phyloP scores from a whole-genome alignment of 2,797 vertebrate species.

The Distichodus sexfasciatus region DNA sequence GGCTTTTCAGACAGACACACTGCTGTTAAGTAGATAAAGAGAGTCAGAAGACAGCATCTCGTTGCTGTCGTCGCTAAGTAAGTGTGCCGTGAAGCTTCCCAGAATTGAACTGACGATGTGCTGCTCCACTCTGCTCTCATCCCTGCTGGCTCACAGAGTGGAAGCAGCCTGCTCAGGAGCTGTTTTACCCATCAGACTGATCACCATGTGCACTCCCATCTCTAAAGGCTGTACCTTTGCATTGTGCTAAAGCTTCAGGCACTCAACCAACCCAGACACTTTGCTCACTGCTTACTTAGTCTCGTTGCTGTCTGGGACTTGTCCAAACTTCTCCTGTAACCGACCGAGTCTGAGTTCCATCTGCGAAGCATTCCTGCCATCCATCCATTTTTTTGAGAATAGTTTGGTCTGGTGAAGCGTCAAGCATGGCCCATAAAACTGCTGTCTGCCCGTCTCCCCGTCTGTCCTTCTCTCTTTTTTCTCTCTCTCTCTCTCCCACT shows the following conservation, averaged over 20 bases:
- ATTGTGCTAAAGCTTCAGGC: neutral
- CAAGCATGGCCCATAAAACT: conserved; percentile 48
- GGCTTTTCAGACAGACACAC: conserved; percentile 14
- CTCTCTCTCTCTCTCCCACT: neutral
- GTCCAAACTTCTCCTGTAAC: neutral
- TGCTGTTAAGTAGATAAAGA: conserved; percentile 49
- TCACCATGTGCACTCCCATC: conserved; percentile 9
- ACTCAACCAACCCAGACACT: neutral
- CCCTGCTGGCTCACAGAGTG: conserved; percentile 23
- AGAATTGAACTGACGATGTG: conserved; percentile 56
- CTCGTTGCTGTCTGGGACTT: neutral
- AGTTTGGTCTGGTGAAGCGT: conserved; percentile 60
- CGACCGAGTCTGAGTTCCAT: conserved; percentile 26
- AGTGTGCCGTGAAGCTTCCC: conserved; percentile 59
- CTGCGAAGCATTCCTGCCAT: conserved; percentile 43
- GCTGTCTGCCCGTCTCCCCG: conserved; percentile 31
- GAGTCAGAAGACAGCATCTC: conserved; percentile 32
- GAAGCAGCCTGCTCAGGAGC: neutral
- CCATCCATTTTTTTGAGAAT: conserved; percentile 18
- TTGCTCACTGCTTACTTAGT: neutral
- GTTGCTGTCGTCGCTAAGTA: conserved; percentile 54
- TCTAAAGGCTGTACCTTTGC: neutral
- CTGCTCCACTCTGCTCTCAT: conserved; percentile 43
- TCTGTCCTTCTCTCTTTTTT: too few species aligned
- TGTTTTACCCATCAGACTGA: conserved; percentile 29